Evolutionary conservation across 2,113 vertebrate species (phyloP), one percentile per base, ranked within the genome.

Genomic region (Entelurus aequoreus): DNA sequence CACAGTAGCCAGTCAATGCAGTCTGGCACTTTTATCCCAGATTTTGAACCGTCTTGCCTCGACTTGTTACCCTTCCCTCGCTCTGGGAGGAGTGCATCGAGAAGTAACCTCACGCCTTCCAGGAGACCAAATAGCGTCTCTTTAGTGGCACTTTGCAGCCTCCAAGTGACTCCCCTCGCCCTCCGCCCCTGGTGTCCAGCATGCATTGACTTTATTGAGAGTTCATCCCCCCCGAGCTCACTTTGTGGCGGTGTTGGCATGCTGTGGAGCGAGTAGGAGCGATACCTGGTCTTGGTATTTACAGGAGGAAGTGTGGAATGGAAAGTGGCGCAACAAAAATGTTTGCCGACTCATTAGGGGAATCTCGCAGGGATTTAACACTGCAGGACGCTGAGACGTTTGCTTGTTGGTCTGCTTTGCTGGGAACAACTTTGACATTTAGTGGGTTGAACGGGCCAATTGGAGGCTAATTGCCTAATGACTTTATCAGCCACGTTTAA

Each of bases 311-410:
- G 73, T 77, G 63, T 71, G 54, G 63, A 63, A 36, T 28, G 42
- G 66, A 85, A 83, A 74, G 74, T 73, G 64, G 76, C 64, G 66
- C 65, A 71, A 61, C 51, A 66, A 80, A 87, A 86, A 85, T 89
- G 79, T 88, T 89, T 89, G 81, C 84, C 58, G 68, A 85, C 69
- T 84, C 73, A 84, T 87, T 82, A 83, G 10, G 49, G 10, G 72
- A 71, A 61, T 52, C 75, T 84, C 62, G 61, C 63, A 68, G 74
- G 38, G 64, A 63, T 67, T 81, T 66, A 66, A 62, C 6, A 70
- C 73, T 66, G 60, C 66, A 64, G 68, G 62, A 19, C 64, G 79
- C 64, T 19, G 72, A 54, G 61, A 42, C 75, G 68, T 75, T 60
- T 72, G 80, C 83, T 81, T 88, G 75, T 88, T 80, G 82, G 66